Conservation (phyloP, 1,140 invertebrate genomes). For the Zophobas morio region DNA sequence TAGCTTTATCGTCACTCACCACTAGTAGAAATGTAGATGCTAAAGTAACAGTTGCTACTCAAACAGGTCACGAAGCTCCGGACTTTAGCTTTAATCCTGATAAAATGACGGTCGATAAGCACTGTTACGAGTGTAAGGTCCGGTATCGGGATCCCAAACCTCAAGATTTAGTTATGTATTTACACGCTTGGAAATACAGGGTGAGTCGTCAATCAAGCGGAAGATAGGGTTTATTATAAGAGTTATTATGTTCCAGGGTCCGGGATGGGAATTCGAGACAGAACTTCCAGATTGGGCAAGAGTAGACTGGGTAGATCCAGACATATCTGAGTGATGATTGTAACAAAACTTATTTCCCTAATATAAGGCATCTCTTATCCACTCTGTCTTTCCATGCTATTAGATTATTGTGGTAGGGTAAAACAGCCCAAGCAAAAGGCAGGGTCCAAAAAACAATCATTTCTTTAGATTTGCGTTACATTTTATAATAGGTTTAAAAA, state of each 20-base stretch:
- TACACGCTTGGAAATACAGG: slow-evolving; percentile 94
- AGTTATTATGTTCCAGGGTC: slow-evolving; percentile 74
- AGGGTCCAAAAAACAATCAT: slow-evolving; percentile 64
- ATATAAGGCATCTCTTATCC: slow-evolving; percentile 63
- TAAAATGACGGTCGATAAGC: slow-evolving; percentile 85
- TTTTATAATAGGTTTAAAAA: slow-evolving; percentile 39
- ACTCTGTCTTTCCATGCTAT: slow-evolving; percentile 63
- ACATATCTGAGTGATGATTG: slow-evolving; percentile 65
- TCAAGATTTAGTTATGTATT: slow-evolving; percentile 93
- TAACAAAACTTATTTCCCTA: slow-evolving; percentile 50
- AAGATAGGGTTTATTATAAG: slow-evolving; percentile 6
- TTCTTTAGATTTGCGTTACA: slow-evolving; percentile 34
- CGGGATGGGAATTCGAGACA: slow-evolving; percentile 92
- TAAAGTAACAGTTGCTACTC: slow-evolving; percentile 84
- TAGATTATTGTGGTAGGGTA: slow-evolving; percentile 52
- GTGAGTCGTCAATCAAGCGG: slow-evolving; percentile 65
- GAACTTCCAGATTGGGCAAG: slow-evolving; percentile 90
- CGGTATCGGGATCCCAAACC: slow-evolving; percentile 92
- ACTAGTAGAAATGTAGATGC: slow-evolving; percentile 54
- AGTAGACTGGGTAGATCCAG: slow-evolving; percentile 82
- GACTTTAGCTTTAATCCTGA: slow-evolving; percentile 79
- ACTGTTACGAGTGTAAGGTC: slow-evolving; percentile 94
- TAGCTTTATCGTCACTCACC: slow-evolving; percentile 55
- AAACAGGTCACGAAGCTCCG: slow-evolving; percentile 83
- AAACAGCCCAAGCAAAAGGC: slow-evolving; percentile 55